These are phyloP conservation scores for Leptinotarsa undecemlineata DNA, from an alignment of 1,140 invertebrate species.

Conservation along the genomic window DNA sequence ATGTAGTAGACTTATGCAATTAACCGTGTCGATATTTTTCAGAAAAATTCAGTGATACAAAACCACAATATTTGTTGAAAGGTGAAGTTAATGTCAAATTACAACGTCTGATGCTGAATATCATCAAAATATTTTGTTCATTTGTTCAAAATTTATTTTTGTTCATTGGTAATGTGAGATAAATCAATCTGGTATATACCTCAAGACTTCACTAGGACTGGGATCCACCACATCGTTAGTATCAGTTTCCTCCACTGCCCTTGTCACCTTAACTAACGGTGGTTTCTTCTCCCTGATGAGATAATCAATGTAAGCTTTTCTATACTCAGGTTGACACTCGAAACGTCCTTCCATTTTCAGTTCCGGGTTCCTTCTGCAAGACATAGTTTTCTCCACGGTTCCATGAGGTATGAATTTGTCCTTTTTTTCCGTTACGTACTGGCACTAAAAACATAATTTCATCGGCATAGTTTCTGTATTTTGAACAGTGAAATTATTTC, in stretches of 20 bases:
- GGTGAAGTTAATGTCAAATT: no score
- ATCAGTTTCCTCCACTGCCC: not conserved
- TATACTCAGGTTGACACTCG: constrained; percentile 59
- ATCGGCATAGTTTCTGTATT: no score
- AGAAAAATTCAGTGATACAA: no score
- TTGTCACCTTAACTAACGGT: not conserved
- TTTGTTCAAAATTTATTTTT: no score
- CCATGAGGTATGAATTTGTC: constrained; percentile 38
- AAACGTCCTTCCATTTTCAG: constrained; percentile 48
- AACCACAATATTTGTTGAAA: no score
- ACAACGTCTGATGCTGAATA: no score
- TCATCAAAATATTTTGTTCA: no score
- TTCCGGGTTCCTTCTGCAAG: constrained; percentile 40
- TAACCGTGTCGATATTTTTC: no score
- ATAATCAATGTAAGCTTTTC: constrained; percentile 55
- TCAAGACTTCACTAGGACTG: not conserved
- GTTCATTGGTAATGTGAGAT: no score
- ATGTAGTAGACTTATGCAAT: no score
- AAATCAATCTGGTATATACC: not conserved
- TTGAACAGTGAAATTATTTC: no score
- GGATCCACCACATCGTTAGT: not conserved
- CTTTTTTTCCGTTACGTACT: constrained; percentile 42
- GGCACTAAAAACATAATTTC: constrained; percentile 32
- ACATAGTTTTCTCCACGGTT: constrained; percentile 28
- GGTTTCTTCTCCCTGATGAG: constrained; percentile 48